Evolutionary conservation across 2,888 invertebrate genomes (phyloP).

Genomic region (Pardosa pseudoannulata): DNA sequence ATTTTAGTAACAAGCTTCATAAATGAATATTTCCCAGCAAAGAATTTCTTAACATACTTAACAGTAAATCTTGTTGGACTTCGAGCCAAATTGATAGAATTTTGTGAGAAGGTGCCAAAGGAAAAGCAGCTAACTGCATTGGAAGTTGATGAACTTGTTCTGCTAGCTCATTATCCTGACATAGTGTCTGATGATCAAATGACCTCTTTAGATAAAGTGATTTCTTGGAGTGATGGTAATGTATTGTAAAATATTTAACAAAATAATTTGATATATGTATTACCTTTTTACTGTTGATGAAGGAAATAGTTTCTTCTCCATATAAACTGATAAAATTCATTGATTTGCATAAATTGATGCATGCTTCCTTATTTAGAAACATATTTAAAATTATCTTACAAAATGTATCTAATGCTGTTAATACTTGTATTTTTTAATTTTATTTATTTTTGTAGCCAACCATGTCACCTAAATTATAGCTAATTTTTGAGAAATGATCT

Average conservation of each 20-base stretch:
- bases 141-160: constrained; percentile 81
- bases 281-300: no score
- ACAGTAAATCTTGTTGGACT: constrained; percentile 81
- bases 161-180: constrained; percentile 79
- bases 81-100: constrained; percentile 81
- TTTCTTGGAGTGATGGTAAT: constrained; percentile 86
- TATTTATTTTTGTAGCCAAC: no score
- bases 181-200: constrained; percentile 78
- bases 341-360: no score
- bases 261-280: no score
- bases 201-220: constrained; percentile 81
- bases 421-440: no score
- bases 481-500: no score
- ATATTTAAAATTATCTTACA: no score
- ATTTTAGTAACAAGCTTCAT: background rate
- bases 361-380: no score
- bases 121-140: constrained; percentile 80
- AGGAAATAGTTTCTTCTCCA: no score
- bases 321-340: no score
- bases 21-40: constrained; percentile 79
- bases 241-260: constrained; percentile 54
- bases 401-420: no score
- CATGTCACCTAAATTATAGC: no score
- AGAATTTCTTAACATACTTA: constrained; percentile 83
- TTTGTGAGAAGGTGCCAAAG: constrained; percentile 83